phyloP scores from a whole-genome alignment of 2,888 invertebrate genomes.

The Campaea margaritaria region DNA sequence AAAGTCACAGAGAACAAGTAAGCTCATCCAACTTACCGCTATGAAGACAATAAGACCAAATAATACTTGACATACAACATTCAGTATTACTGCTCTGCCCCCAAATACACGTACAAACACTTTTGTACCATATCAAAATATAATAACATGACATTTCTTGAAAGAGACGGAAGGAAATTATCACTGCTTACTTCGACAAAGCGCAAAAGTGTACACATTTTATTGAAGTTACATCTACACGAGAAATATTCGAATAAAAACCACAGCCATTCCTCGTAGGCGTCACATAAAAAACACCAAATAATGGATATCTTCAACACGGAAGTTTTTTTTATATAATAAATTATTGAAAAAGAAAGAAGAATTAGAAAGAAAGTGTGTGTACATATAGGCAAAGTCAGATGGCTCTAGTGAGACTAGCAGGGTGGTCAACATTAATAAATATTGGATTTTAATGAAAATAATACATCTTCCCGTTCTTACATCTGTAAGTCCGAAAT shows the following conservation, averaged over 20 bases:
- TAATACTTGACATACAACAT: neutral
- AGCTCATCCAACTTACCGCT: conserved; percentile 6
- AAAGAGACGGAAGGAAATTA: neutral
- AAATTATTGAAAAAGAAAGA: too few species aligned
- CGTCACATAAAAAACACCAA: conserved; percentile 5
- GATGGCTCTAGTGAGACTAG: too few species aligned
- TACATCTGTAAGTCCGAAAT: too few species aligned
- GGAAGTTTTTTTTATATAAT: neutral
- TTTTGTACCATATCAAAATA: conserved; percentile 3
- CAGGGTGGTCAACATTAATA: too few species aligned
- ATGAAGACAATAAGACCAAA: conserved; percentile 2
- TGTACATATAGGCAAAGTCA: too few species aligned
- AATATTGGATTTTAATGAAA: too few species aligned
- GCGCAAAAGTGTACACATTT: conserved; percentile 1
- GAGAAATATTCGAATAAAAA: conserved; percentile 40
- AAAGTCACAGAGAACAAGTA: conserved; percentile 4
- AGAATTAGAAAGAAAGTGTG: too few species aligned
- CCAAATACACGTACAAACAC: neutral
- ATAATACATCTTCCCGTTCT: too few species aligned
- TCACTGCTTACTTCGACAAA: conserved; percentile 5
- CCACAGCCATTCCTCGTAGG: conserved; percentile 45
- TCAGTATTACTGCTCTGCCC: conserved; percentile 1
- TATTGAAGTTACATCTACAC: conserved; percentile 26
- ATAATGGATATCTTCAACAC: neutral
- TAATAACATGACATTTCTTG: too few species aligned